Conservation (phyloP, 2,888 invertebrate species). For the Nematopogon swammerdamellus region DNA sequence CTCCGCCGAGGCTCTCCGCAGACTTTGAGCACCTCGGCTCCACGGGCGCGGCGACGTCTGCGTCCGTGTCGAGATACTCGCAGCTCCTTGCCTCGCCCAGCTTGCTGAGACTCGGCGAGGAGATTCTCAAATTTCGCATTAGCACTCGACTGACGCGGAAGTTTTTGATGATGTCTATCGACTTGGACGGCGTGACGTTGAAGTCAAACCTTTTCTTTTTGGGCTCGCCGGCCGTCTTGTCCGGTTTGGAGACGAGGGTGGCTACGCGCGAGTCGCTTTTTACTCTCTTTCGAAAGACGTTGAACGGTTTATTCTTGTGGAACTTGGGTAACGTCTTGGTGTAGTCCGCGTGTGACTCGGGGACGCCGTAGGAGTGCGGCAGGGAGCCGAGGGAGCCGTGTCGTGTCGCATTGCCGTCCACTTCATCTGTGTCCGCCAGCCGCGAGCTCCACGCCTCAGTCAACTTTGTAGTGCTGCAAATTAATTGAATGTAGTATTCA, state of each 20-base stretch:
- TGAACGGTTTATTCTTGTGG: slow-evolving; percentile 22
- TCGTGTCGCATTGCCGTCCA: slow-evolving; percentile 19
- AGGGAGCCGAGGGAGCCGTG: slow-evolving; percentile 34
- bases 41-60: slow-evolving; percentile 23
- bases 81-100: slow-evolving; percentile 42
- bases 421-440: slow-evolving; percentile 1
- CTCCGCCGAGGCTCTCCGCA: slow-evolving; percentile 35
- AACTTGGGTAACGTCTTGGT: slow-evolving; percentile 23
- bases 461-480: slow-evolving; percentile 14
- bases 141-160: slow-evolving; percentile 38
- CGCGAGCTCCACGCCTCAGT: slow-evolving; percentile 17
- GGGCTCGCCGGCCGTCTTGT: slow-evolving; percentile 30
- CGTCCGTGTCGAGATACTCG: slow-evolving; percentile 34
- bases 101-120: slow-evolving; percentile 23
- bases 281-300: slow-evolving; percentile 40
- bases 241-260: slow-evolving; percentile 30
- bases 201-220: slow-evolving; percentile 52
- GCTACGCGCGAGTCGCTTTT: slow-evolving; percentile 46
- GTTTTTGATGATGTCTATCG: slow-evolving; percentile 38
- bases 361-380: slow-evolving; percentile 18
- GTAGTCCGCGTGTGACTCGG: slow-evolving; percentile 5
- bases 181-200: slow-evolving; percentile 29
- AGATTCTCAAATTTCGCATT: slow-evolving; percentile 36
- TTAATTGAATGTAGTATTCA: too few species aligned
- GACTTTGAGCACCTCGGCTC: slow-evolving; percentile 36